Percentiles rank a stretch among this genome's conserved stretches.
These are phyloP conservation scores for Ptychobarbus kaznakovi DNA, from an alignment of 2,797 vertebrate species.

Conservation along the genomic window DNA sequence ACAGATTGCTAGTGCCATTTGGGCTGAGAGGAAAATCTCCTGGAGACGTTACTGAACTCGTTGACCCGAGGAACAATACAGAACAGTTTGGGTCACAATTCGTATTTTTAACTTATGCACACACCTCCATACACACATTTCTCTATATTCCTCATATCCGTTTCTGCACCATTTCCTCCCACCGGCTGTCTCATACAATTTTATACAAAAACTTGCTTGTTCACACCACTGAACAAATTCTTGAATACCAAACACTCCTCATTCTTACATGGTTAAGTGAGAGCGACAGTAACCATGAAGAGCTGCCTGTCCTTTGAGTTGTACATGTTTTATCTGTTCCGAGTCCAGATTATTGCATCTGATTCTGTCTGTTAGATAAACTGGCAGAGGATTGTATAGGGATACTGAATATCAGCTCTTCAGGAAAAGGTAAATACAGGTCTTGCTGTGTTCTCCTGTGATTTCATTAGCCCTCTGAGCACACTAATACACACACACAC, in stretches of 20 bases:
- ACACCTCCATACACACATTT: neutral
- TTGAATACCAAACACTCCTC: neutral
- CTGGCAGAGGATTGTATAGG: constrained; percentile 14
- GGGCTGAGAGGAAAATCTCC: constrained; percentile 10
- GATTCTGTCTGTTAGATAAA: constrained; percentile 23
- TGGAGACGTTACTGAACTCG: neutral
- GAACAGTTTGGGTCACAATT: neutral
- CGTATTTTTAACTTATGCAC: neutral
- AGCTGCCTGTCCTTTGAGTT: neutral
- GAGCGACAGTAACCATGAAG: neutral
- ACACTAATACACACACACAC: neutral
- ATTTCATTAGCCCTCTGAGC: constrained; percentile 22
- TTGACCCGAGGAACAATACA: neutral
- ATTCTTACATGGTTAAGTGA: constrained; percentile 4
- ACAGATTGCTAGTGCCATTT: neutral
- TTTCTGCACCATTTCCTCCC: neutral
- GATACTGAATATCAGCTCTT: constrained; percentile 19
- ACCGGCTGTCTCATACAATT: neutral
- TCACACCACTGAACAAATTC: neutral
- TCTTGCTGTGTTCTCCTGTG: neutral
- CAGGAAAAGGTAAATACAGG: neutral
- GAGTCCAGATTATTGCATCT: constrained; percentile 11
- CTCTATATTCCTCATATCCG: neutral
- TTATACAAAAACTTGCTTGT: neutral
- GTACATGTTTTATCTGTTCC: neutral